Conservation (phyloP, 2,888 invertebrate genomes). For the Tortrix viridana region DNA sequence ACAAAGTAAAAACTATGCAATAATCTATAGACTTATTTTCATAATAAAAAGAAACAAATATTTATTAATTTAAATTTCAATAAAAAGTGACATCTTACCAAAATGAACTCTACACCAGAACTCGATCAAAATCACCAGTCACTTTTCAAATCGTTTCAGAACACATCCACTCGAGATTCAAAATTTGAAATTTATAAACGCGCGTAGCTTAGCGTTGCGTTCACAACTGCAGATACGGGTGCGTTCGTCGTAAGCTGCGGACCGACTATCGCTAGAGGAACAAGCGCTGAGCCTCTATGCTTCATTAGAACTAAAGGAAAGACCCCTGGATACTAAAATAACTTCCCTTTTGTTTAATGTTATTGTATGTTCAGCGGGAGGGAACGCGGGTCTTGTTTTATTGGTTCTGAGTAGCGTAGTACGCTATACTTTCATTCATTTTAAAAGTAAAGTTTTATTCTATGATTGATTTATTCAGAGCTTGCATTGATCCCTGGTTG, state of each 20-base stretch:
- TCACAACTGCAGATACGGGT: constrained; percentile 60
- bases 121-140: constrained; percentile 45
- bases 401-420: constrained; percentile 56
- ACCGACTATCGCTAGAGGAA: constrained; percentile 63
- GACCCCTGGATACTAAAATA: constrained; percentile 49
- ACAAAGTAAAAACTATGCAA: too few relatives aligned
- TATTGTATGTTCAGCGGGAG: constrained; percentile 42
- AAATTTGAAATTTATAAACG: constrained; percentile 48
- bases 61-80: constrained; percentile 23
- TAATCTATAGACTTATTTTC: too few relatives aligned
- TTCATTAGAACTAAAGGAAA: constrained; percentile 59
- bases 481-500: constrained; percentile 44
- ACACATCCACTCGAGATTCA: constrained; percentile 55
- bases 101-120: constrained; percentile 44
- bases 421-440: constrained; percentile 63
- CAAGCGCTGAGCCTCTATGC: constrained; percentile 66
- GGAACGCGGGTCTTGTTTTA: constrained; percentile 51
- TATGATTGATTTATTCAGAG: constrained; percentile 47
- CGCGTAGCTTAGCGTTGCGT: constrained; percentile 47
- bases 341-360: constrained; percentile 50
- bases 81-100: constrained; percentile 53
- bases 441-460: constrained; percentile 42
- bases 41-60: too few relatives aligned
- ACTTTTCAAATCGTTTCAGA: constrained; percentile 42
- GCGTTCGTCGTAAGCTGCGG: constrained; percentile 60